Conservation (phyloP, 2,113 vertebrate genomes). For the Oenanthe oenanthe region DNA sequence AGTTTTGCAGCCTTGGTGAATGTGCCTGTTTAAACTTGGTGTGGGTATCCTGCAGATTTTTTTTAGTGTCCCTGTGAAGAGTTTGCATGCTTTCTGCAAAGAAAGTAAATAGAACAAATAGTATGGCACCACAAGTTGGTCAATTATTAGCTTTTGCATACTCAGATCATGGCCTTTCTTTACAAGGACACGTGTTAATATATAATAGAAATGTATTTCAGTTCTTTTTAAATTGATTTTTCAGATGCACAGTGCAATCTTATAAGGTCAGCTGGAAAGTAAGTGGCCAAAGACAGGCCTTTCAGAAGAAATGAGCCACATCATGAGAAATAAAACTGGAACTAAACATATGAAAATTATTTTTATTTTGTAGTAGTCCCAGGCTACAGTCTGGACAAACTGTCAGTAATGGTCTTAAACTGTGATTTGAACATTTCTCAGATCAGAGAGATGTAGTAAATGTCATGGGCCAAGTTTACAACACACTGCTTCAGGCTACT, state of each 20-base stretch:
- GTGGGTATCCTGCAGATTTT: not conserved
- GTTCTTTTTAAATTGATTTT: slow-evolving; percentile 48
- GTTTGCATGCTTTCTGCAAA: slow-evolving; percentile 3
- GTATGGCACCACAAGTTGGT: slow-evolving; percentile 44
- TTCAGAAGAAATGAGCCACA: not conserved
- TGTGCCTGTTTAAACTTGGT: slow-evolving; percentile 10
- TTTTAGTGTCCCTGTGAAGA: not conserved
- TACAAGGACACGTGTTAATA: slow-evolving; percentile 65
- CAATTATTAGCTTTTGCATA: slow-evolving; percentile 69
- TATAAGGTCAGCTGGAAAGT: slow-evolving; percentile 9
- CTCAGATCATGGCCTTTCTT: not conserved
- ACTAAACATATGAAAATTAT: not conserved
- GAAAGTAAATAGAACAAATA: slow-evolving; percentile 58
- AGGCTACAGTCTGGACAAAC: not conserved
- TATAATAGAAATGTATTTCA: slow-evolving; percentile 57
- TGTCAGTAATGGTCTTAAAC: not conserved
- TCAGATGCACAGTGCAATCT: not conserved
- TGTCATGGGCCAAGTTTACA: not conserved
- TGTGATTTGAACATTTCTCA: not conserved
- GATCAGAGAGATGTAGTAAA: not conserved
- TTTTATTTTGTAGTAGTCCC: not conserved
- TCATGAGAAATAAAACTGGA: not conserved
- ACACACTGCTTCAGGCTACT: not conserved
- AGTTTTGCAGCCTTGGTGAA: not conserved
- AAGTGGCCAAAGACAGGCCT: not conserved